Evolutionary conservation across 2,888 invertebrate genomes (phyloP).

Genomic region (Andrena bucephala): DNA sequence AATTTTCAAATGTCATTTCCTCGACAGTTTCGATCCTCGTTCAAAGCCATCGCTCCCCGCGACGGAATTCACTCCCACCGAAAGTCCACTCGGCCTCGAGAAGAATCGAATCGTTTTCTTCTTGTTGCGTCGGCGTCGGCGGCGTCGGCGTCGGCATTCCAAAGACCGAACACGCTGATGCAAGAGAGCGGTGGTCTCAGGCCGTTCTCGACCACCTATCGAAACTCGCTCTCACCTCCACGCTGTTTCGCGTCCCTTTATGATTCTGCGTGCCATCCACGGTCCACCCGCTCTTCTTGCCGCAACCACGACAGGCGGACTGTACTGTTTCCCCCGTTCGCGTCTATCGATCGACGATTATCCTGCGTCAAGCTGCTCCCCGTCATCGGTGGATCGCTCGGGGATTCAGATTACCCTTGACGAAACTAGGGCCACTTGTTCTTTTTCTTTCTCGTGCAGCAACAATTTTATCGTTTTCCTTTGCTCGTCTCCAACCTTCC

Average conservation of each 20-base stretch:
- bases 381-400: too few species aligned
- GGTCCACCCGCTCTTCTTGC: background rate
- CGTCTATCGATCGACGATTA: background rate
- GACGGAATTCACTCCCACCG: constrained; percentile 40
- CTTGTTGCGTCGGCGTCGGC: constrained; percentile 58
- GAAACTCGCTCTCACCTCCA: constrained; percentile 49
- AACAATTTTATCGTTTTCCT: too few species aligned
- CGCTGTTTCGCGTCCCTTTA: constrained; percentile 49
- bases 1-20: background rate
- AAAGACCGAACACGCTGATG: constrained; percentile 73
- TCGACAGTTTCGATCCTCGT: background rate
- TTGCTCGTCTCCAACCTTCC: too few species aligned
- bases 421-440: too few species aligned
- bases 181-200: constrained; percentile 29
- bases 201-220: constrained; percentile 34
- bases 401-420: too few species aligned
- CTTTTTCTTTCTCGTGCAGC: too few species aligned
- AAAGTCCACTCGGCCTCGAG: constrained; percentile 40
- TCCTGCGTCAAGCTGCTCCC: too few species aligned
- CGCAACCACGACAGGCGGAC: too few species aligned
- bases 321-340: background rate
- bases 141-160: constrained; percentile 77
- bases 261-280: constrained; percentile 43
- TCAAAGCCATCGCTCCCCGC: constrained; percentile 20
- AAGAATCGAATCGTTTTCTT: constrained; percentile 66